Evolutionary conservation across 2,797 vertebrate genomes (phyloP), one percentile per base, ranked within the genome.

Genomic region (Oceanodroma leucorhoa): DNA sequence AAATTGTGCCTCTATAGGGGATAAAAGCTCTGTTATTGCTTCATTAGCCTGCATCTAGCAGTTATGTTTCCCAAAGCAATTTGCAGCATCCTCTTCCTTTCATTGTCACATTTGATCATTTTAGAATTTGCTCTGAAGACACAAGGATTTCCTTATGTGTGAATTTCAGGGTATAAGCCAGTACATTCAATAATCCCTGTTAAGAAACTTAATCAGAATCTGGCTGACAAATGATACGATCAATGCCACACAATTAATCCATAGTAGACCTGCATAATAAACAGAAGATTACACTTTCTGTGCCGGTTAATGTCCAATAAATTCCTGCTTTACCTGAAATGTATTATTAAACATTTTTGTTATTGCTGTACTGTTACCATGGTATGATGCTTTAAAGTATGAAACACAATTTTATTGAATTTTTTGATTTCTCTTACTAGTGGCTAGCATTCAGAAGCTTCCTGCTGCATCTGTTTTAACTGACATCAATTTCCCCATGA

Each of bases 401-500:
- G 51, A 78, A 94, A 60, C 10, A 57, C 11, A 50, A 34, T 75
- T 87, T 78, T 81, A 51, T 62, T 83, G 97, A 14, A 87, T 84
- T 71, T 86, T 87, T 1, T 83, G 46, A 67, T 93, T 96, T 96
- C 83, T 92, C 65, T 95, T 91, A 48, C 91, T 96, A 99, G 99
- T 99, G 98, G 99, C 99, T 95, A 99, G 99, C 97, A 99, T 99
- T 98, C 99, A 99, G 98, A 99, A 99, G 96, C 99, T 99, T 95
- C 99, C 99, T 50, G 99, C 99, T 27, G 98, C 99, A 81, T 99
- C 99, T 41, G 99, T 99, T 96, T 98, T 99, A 98, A 99, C 99
- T 14, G 99, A 99, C 98, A 99, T 99, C 98, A 99, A 99, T 98
- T 99, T 99, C 96, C 99, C 99, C 43, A 99, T 99, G 99, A 99